Conservation (phyloP, 2,797 vertebrate species). For the Sebastes oblongus region DNA sequence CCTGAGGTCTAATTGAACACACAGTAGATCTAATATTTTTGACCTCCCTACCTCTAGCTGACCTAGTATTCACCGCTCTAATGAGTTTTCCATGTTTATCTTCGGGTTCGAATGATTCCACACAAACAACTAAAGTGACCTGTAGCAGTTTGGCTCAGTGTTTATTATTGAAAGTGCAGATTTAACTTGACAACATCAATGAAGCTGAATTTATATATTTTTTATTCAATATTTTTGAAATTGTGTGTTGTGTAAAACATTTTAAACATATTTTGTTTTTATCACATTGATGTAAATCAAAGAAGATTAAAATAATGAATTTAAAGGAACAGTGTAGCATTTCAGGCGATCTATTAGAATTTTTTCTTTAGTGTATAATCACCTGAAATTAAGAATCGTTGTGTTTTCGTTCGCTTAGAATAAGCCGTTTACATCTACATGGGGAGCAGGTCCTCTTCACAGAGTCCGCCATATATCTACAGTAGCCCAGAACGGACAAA, state of each 20-base stretch:
- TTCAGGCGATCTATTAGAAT: no score
- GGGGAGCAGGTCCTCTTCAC: no score
- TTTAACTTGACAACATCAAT: neutral
- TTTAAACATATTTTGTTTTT: neutral
- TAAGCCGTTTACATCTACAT: no score
- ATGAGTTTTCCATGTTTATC: constrained; percentile 11
- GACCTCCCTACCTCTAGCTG: constrained; percentile 5
- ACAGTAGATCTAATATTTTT: constrained; percentile 18
- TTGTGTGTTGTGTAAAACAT: neutral
- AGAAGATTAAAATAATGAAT: neutral
- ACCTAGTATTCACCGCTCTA: neutral
- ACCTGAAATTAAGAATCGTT: no score
- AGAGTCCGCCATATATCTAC: no score
- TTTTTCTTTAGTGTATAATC: no score
- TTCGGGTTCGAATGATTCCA: neutral
- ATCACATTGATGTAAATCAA: neutral
- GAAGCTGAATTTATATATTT: neutral
- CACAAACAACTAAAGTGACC: neutral
- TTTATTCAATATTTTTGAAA: neutral
- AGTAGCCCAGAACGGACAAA: no score
- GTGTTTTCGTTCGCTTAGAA: no score
- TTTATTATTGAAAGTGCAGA: neutral
- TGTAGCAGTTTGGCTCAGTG: neutral
- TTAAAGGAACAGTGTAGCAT: no score
- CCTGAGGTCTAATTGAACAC: constrained; percentile 4